Evolutionary conservation across 2,113 vertebrate genomes (phyloP), one percentile per base, ranked within the genome.

Genomic region (Sorex araneus): DNA sequence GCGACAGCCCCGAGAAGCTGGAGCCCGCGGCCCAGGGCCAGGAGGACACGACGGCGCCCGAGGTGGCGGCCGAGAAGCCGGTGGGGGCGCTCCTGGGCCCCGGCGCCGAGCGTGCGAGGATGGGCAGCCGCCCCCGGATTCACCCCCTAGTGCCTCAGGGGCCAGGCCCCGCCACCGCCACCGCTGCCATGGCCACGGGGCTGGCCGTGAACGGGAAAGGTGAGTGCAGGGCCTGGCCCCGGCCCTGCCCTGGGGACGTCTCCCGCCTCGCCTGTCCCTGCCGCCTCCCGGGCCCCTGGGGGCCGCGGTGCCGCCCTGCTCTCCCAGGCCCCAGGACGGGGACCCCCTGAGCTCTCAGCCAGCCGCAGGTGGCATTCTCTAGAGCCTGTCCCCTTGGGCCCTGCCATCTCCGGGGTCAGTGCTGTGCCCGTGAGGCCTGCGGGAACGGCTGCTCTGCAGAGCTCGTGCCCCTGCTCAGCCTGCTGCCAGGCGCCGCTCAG

Each of bases 81-180:
- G 92, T 98, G 0, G 98, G 98, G 84, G 98, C 98, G 85, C 97
- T 99, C 86, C 95, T 99, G 89, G 98, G 98, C 34, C 99, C 99
- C 0, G 99, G 99, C 82, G 98, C 99, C 6, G 99, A 99, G 94
- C 98, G 99, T 84, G 99, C 99, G 3, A 98, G 99, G 78, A 99
- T 99, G 99, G 99, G 99, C 75, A 99, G 99, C 86, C 96, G 99
- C 47, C 99, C 99, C 91, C 98, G 98, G 93, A 98, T 98, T 88
- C 99, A 99, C 71, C 97, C 97, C 8, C 95, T 98, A 63, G 98
- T 97, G 93, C 97, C 98, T 91, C 98, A 98, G 8, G 98, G 98
- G 15, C 97, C 98, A 21, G 96, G 98, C 77, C 98, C 99, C 23
- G 97, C 98, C 96, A 98, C 99, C 19, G 97, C 98, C 96, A 98